Conservation (phyloP, 2,888 invertebrate species). For the Tetanocera ferruginea region DNA sequence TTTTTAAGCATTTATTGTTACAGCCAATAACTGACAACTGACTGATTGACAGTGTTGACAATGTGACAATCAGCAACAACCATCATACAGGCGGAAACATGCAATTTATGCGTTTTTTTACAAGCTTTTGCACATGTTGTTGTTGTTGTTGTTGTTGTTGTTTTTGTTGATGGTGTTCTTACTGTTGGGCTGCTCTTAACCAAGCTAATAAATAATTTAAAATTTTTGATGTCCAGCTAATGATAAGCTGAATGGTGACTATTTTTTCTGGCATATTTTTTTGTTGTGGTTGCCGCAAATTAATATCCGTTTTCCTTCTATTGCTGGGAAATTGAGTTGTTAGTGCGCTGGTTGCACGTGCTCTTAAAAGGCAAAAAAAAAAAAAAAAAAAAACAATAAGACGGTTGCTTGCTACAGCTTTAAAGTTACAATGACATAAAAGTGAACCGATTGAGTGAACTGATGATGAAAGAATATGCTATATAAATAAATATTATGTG, state of each 20-base stretch:
- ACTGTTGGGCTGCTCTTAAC: neutral
- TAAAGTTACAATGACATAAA: too few species aligned
- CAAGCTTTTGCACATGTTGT: neutral
- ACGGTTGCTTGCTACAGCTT: neutral
- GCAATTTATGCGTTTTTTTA: neutral
- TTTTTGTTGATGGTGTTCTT: neutral
- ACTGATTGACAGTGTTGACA: slow-evolving; percentile 38
- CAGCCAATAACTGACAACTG: slow-evolving; percentile 3
- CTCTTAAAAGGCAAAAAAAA: neutral
- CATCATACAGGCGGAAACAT: slow-evolving; percentile 12
- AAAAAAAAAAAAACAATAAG: too few species aligned
- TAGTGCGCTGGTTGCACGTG: neutral
- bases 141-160: neutral
- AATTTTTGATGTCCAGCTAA: slow-evolving; percentile 4
- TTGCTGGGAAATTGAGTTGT: slow-evolving; percentile 28
- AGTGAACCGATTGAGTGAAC: too few species aligned
- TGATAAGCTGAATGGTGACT: slow-evolving; percentile 1
- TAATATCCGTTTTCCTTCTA: neutral
- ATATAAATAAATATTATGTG: too few species aligned
- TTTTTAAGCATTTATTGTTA: neutral
- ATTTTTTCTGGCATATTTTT: neutral
- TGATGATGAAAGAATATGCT: too few species aligned
- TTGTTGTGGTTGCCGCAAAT: neutral
- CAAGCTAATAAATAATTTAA: slow-evolving; percentile 18
- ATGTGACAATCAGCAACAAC: slow-evolving; percentile 26